Percentiles rank a stretch among this genome's conserved stretches.
These are phyloP conservation scores for Chlorops oryzae DNA, from an alignment of 1,140 invertebrate species.

Conservation along the genomic window DNA sequence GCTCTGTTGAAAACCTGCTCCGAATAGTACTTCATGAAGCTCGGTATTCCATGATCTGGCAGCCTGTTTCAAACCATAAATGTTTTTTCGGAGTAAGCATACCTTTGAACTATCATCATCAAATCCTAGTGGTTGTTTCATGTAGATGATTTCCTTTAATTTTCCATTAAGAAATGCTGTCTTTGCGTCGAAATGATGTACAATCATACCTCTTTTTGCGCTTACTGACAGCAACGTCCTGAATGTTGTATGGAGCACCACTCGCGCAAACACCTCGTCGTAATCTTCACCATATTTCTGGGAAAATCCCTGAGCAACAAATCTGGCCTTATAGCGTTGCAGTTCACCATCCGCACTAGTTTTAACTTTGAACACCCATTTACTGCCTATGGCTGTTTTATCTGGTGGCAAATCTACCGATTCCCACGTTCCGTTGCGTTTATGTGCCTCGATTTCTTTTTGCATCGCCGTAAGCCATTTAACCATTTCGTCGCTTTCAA, in stretches of 20 bases:
- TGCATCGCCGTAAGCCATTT: background rate
- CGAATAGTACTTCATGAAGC: conserved; percentile 16
- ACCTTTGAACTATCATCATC: conserved; percentile 22
- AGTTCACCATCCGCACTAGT: background rate
- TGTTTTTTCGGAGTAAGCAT: conserved; percentile 35
- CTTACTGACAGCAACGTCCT: conserved; percentile 19
- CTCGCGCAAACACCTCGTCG: conserved; percentile 20
- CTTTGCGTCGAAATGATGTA: conserved; percentile 34
- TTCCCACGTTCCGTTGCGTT: conserved; percentile 22
- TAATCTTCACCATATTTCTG: conserved; percentile 20
- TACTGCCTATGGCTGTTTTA: conserved; percentile 18
- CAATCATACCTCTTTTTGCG: conserved; percentile 6
- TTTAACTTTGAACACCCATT: conserved; percentile 24
- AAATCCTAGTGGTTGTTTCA: conserved; percentile 33
- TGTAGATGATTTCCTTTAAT: conserved; percentile 23
- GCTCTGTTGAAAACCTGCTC: conserved; percentile 11
- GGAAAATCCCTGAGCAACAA: conserved; percentile 21
- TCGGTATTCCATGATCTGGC: conserved; percentile 45
- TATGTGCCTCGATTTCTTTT: background rate
- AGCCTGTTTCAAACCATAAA: conserved; percentile 49
- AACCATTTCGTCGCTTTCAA: background rate
- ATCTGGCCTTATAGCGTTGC: conserved; percentile 34
- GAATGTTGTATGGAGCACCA: conserved; percentile 27
- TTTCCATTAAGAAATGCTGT: conserved; percentile 48
- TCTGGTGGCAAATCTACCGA: conserved; percentile 16